These are phyloP conservation scores for Thaumatotibia leucotreta DNA, from an alignment of 1,140 invertebrate species.

Conservation along the genomic window DNA sequence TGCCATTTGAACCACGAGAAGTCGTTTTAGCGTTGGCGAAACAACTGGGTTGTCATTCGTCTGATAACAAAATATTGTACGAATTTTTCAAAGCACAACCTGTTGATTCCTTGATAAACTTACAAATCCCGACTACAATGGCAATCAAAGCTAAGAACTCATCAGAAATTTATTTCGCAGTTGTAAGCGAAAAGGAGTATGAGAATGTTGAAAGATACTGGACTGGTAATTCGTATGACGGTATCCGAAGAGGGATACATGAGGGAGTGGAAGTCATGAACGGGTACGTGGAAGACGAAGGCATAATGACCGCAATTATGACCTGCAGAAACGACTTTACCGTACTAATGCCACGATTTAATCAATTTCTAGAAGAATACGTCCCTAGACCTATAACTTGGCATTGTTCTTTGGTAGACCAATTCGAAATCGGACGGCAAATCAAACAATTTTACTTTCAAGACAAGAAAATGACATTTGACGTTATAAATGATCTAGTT, in stretches of 20 bases:
- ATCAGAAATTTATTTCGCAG: conserved; percentile 15
- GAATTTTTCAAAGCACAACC: conserved; percentile 34
- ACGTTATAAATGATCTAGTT: conserved; percentile 18
- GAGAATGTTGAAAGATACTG: conserved; percentile 36
- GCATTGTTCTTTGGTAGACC: conserved; percentile 16
- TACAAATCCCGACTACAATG: conserved; percentile 19
- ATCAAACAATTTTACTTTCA: conserved; percentile 30
- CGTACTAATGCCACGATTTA: not conserved
- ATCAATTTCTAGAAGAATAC: conserved; percentile 3
- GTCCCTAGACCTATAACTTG: not conserved
- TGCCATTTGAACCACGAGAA: conserved; percentile 23
- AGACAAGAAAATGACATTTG: conserved; percentile 8
- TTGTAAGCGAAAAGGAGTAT: conserved; percentile 34
- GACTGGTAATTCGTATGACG: conserved; percentile 24
- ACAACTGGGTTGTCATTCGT: conserved; percentile 28
- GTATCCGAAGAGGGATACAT: conserved; percentile 27
- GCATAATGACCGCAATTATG: conserved; percentile 1
- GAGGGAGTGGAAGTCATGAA: conserved; percentile 35
- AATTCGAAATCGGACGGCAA: conserved; percentile 25
- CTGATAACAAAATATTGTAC: conserved; percentile 29
- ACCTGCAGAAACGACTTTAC: not conserved
- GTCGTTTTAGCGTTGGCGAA: conserved; percentile 30
- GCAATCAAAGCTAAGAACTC: conserved; percentile 15
- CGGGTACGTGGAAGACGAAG: conserved; percentile 32
- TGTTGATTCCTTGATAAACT: conserved; percentile 21